phyloP scores from a whole-genome alignment of 2,797 vertebrate genomes.

The Adrianichthys oophorus region DNA sequence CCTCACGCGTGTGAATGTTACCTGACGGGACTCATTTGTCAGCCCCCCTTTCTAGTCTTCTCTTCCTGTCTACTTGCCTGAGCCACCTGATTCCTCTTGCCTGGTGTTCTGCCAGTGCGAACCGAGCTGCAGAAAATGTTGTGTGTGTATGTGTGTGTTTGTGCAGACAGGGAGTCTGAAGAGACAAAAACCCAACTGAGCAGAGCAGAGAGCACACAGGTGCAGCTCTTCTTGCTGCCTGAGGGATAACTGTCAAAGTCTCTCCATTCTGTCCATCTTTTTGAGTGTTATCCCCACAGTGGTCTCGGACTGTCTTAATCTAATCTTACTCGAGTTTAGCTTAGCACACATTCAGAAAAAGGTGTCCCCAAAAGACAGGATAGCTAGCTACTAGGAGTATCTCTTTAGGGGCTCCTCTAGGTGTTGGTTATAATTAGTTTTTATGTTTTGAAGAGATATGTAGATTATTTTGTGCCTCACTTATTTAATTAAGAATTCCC shows the following conservation, averaged over 20 bases:
- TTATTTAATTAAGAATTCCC: constrained; percentile 54
- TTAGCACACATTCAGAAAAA: constrained; percentile 32
- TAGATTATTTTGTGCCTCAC: constrained; percentile 54
- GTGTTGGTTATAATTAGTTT: constrained; percentile 51
- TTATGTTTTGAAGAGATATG: constrained; percentile 28
- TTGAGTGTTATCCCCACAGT: constrained; percentile 33
- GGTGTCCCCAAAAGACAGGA: constrained; percentile 29
- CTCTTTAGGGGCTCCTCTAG: constrained; percentile 55
- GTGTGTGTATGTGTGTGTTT: constrained; percentile 18
- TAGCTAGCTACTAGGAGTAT: constrained; percentile 22
- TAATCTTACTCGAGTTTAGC: constrained; percentile 24
- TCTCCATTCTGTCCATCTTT: constrained; percentile 32
- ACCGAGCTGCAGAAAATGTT: constrained; percentile 29
- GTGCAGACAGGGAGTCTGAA: constrained; percentile 28
- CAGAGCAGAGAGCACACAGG: constrained; percentile 50
- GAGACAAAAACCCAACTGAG: constrained; percentile 50
- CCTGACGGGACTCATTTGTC: constrained; percentile 76
- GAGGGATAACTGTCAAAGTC: constrained; percentile 58
- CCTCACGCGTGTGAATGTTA: constrained; percentile 64
- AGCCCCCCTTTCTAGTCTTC: constrained; percentile 39
- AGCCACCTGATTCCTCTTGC: constrained; percentile 69
- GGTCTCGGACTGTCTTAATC: constrained; percentile 40
- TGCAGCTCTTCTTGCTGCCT: constrained; percentile 55
- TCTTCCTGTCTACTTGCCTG: constrained; percentile 42
- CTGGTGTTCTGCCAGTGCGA: constrained; percentile 45